Percentiles rank a stretch among this genome's conserved stretches.
phyloP scores from a whole-genome alignment of 2,797 vertebrate species.

The Amblyopsis hoosieri region DNA sequence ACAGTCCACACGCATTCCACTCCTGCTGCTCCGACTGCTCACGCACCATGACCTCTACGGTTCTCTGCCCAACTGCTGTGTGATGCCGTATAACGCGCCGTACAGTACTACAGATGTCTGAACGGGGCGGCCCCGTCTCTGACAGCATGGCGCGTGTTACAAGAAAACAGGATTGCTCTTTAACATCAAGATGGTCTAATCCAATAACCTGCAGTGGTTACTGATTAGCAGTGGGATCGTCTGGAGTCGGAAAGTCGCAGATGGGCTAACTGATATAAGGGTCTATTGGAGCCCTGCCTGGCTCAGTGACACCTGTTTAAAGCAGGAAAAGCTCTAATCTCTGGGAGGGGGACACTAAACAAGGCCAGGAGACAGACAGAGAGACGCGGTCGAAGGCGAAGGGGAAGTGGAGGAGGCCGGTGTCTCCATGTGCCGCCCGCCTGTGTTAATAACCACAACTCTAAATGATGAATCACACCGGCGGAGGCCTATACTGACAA shows the following conservation, averaged over 20 bases:
- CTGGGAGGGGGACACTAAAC: conserved; percentile 67
- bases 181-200: conserved; percentile 84
- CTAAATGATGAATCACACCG: conserved; percentile 55
- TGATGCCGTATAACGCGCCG: conserved; percentile 7
- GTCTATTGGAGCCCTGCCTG: conserved; percentile 73
- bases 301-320: conserved; percentile 82
- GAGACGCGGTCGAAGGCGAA: conserved; percentile 59
- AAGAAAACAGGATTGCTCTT: conserved; percentile 81
- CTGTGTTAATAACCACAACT: conserved; percentile 69
- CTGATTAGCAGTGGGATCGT: conserved; percentile 82
- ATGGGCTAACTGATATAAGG: conserved; percentile 77
- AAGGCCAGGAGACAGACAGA: conserved; percentile 67
- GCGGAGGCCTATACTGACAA: conserved; percentile 48
- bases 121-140: conserved; percentile 55
- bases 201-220: conserved; percentile 82
- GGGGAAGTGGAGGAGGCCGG: conserved; percentile 61
- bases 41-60: conserved; percentile 50
- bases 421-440: conserved; percentile 52
- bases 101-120: conserved; percentile 38
- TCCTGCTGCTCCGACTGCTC: conserved; percentile 36
- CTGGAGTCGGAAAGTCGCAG: conserved; percentile 81
- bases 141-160: conserved; percentile 65
- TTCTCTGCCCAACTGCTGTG: conserved; percentile 20
- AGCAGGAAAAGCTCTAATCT: conserved; percentile 79
- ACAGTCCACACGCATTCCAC: conserved; percentile 35